These are phyloP conservation scores for Bothrops jararaca DNA, from an alignment of 2,113 vertebrate species.

Conservation along the genomic window DNA sequence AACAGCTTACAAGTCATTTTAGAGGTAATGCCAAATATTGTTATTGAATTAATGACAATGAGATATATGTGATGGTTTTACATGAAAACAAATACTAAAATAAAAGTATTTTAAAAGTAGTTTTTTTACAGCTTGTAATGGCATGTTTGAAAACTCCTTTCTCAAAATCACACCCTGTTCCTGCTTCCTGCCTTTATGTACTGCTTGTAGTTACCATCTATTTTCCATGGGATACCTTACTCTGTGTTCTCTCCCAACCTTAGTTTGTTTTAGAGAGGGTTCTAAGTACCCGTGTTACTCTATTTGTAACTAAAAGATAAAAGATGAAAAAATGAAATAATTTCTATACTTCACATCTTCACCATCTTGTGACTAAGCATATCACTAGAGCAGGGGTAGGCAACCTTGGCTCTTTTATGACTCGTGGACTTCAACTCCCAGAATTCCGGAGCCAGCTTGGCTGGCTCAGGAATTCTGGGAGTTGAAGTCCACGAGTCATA, in stretches of 20 bases:
- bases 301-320: not conserved
- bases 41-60: not conserved
- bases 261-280: not conserved
- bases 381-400: not conserved
- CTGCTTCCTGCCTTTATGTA: not conserved
- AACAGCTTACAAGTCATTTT: not conserved
- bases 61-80: not conserved
- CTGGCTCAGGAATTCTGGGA: too few relatives aligned
- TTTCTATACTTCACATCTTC: not conserved
- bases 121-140: not conserved
- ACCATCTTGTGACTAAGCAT: not conserved
- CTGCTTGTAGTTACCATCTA: not conserved
- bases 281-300: not conserved
- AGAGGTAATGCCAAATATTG: not conserved
- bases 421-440: too few relatives aligned
- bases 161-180: not conserved
- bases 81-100: not conserved
- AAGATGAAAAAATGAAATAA: not conserved
- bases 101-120: not conserved
- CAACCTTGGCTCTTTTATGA: too few relatives aligned
- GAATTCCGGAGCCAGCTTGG: too few relatives aligned
- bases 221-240: not conserved
- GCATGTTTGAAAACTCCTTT: not conserved
- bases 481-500: too few relatives aligned
- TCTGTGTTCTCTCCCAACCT: not conserved